These are phyloP conservation scores for Bellardia bayeri DNA, from an alignment of 2,888 invertebrate species.

Conservation along the genomic window DNA sequence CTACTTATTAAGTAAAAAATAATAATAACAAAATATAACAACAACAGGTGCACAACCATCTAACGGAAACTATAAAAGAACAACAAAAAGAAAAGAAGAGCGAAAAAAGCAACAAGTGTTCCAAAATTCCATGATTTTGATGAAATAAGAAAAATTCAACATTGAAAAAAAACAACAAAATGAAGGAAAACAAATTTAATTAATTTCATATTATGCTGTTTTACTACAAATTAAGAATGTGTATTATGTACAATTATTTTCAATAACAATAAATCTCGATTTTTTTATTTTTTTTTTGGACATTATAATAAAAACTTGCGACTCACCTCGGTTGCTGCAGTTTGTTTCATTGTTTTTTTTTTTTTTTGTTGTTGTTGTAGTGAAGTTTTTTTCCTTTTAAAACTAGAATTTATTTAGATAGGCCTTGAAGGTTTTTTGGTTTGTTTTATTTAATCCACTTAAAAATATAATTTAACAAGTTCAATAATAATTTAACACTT, in stretches of 20 bases:
- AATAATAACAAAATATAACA: constrained; percentile 34
- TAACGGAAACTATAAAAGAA: constrained; percentile 64
- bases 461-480: constrained; percentile 22
- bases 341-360: constrained; percentile 70
- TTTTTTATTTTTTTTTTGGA: neutral
- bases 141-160: constrained; percentile 4
- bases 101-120: constrained; percentile 52
- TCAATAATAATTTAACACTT: neutral
- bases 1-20: neutral
- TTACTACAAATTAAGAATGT: too few relatives aligned
- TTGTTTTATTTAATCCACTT: constrained; percentile 47
- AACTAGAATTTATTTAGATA: constrained; percentile 67
- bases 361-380: constrained; percentile 46
- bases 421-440: constrained; percentile 67
- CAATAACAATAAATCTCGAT: constrained; percentile 6
- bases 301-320: constrained; percentile 37
- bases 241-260: too few relatives aligned
- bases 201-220: neutral
- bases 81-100: constrained; percentile 10
- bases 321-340: constrained; percentile 72
- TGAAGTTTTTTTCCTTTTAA: constrained; percentile 36
- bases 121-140: neutral
- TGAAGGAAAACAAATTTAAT: neutral
- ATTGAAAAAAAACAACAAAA: neutral
- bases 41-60: constrained; percentile 68